These are phyloP conservation scores for Nothoprocta pentlandii DNA, from an alignment of 2,113 vertebrate genomes.

Conservation along the genomic window DNA sequence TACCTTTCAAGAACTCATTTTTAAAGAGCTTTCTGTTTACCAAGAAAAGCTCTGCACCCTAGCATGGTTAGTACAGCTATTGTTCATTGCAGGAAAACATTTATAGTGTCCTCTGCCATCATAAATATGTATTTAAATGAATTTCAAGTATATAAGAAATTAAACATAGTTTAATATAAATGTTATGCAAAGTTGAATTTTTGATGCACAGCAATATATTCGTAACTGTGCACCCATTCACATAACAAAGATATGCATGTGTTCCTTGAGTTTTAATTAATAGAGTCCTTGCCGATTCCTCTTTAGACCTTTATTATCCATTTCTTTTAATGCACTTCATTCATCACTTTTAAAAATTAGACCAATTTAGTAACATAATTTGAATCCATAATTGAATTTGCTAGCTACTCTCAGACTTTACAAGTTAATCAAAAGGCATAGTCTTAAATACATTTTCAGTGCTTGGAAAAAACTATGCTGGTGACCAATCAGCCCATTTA, in stretches of 20 bases:
- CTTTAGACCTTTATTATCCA: conserved; percentile 48
- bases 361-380: conserved; percentile 80
- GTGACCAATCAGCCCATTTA: conserved; percentile 44
- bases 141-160: background rate
- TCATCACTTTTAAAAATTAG: conserved; percentile 82
- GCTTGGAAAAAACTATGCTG: background rate
- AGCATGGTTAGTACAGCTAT: background rate
- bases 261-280: conserved; percentile 52
- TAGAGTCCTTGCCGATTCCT: conserved; percentile 57
- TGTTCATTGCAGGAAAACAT: background rate
- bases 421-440: conserved; percentile 77
- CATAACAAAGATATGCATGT: background rate
- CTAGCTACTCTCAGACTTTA: conserved; percentile 71
- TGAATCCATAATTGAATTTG: conserved; percentile 82
- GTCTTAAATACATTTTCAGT: conserved; percentile 67
- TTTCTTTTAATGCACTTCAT: conserved; percentile 71
- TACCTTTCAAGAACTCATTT: background rate
- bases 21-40: background rate
- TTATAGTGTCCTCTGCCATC: background rate
- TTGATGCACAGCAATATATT: background rate
- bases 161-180: background rate
- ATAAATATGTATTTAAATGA: background rate
- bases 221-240: background rate
- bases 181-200: background rate
- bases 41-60: background rate